Evolutionary conservation across 1,140 invertebrate genomes (phyloP), one percentile per base, ranked within the genome.

Genomic region (Geopemphigus sp.): DNA sequence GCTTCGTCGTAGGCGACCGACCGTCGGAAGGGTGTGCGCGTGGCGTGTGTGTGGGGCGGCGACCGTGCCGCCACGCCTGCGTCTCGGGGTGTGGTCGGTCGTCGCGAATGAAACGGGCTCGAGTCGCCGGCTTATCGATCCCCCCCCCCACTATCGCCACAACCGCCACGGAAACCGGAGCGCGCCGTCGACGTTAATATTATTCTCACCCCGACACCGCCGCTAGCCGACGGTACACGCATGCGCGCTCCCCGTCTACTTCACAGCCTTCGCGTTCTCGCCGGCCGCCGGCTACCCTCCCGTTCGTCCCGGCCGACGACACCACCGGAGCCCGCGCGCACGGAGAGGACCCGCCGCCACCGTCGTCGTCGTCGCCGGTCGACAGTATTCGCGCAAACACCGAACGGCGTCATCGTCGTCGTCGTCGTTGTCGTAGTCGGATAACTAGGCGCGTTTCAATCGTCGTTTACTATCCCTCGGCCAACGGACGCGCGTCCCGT

Each of bases 51-150:
- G 6, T 22, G 15, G 14, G 66, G 66, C 45, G 66, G 47, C 24
- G 22, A 8, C 14, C 39, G 66, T 26, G 47, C 50, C 24, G 14
- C 47, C 68, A 15, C 45, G 14, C 2, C 15, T 15, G 57, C 24
- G 22, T 45, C 39, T 5, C 32, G 24, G 74, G 74, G 74, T 78
- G 74, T 78, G 74, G 74, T 22, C 57, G 56, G 17, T 22, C 15
- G 57, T 17, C 57, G 15, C 74, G 39, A 78, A 78, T 78, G 57
- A 24, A 3, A 78, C 14, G 32, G 54, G 12, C 57, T 3, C 57
- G 56, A n/a, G 12, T 15, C n/a, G 26, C 32, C n/a, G 50, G 14
- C 57, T 72, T 72, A 72, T 72, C 68, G 68, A 61, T 63, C 56
- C 12, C 32, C 1, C 29, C 6, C 6, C 19, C n/a, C 32, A 10